Conservation (phyloP, 2,888 invertebrate genomes). For the Aspidapion aeneum region DNA sequence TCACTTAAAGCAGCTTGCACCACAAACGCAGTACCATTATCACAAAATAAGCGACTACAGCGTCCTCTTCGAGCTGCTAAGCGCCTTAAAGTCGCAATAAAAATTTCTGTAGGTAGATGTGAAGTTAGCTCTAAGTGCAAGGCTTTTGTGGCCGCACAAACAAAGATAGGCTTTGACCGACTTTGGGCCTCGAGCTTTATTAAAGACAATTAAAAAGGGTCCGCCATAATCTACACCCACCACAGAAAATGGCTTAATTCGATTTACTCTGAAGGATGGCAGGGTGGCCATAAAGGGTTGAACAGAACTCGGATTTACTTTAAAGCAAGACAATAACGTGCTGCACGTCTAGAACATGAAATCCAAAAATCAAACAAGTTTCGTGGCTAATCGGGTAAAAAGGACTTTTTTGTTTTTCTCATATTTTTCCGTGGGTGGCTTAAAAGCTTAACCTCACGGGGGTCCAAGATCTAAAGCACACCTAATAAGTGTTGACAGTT, state of each 20-base stretch:
- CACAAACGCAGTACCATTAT: too few species aligned
- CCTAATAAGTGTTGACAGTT: too few species aligned
- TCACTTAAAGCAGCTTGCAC: too few species aligned
- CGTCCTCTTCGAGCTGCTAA: slow-evolving; percentile 18
- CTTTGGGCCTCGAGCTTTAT: slow-evolving; percentile 5
- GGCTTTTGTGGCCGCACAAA: slow-evolving; percentile 18
- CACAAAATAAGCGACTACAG: slow-evolving; percentile 9
- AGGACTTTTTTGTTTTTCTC: too few species aligned
- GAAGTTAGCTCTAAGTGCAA: slow-evolving; percentile 17
- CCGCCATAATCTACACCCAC: slow-evolving; percentile 17
- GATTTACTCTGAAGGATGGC: slow-evolving; percentile 12
- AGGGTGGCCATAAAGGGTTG: slow-evolving; percentile 17
- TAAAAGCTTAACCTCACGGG: too few species aligned
- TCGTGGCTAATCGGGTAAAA: too few species aligned
- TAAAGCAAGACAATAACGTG: slow-evolving; percentile 10
- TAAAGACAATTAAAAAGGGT: slow-evolving; percentile 13
- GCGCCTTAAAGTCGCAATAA: slow-evolving; percentile 15
- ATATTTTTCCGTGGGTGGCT: too few species aligned
- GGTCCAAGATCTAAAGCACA: too few species aligned
- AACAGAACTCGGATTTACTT: slow-evolving; percentile 6
- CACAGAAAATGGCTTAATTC: slow-evolving; percentile 15
- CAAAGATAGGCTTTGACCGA: slow-evolving; percentile 11
- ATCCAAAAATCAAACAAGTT: too few species aligned
- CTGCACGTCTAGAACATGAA: slow-evolving; percentile 6
- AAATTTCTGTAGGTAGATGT: slow-evolving; percentile 16